phyloP scores from a whole-genome alignment of 2,797 vertebrate species.

The Sandelia bainsii region DNA sequence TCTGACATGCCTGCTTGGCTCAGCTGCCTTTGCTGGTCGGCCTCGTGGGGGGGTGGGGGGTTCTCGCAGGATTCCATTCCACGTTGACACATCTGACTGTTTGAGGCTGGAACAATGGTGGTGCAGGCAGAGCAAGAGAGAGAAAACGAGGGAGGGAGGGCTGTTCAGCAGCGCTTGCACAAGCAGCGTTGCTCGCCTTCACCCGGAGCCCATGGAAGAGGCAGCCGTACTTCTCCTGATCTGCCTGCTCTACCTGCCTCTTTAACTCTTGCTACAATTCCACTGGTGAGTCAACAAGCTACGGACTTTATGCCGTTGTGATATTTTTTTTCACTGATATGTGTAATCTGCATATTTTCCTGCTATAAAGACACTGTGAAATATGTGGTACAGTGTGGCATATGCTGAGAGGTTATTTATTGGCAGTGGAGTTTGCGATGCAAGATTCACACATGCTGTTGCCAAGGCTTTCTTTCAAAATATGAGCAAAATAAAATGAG shows the following conservation, averaged over 20 bases:
- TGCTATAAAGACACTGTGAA: slow-evolving; percentile 29
- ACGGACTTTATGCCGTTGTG: slow-evolving; percentile 16
- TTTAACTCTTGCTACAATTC: slow-evolving; percentile 29
- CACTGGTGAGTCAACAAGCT: slow-evolving; percentile 62
- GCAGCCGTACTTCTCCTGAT: slow-evolving; percentile 40
- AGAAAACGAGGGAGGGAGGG: slow-evolving; percentile 33
- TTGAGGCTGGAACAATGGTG: slow-evolving; percentile 24
- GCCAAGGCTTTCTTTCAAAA: slow-evolving; percentile 54
- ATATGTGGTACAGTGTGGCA: slow-evolving; percentile 30
- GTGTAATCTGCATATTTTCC: slow-evolving; percentile 9
- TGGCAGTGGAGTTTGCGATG: slow-evolving; percentile 44
- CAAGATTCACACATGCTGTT: slow-evolving; percentile 51
- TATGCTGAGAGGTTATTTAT: slow-evolving; percentile 55
- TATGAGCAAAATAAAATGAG: slow-evolving; percentile 27
- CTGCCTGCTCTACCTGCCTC: slow-evolving; percentile 25
- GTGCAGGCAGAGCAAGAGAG: slow-evolving; percentile 48
- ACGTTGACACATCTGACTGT: slow-evolving; percentile 38
- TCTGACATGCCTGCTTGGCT: neutral
- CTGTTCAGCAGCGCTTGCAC: slow-evolving; percentile 39
- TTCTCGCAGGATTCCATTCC: slow-evolving; percentile 5
- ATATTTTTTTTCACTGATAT: neutral
- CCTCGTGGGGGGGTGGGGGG: neutral
- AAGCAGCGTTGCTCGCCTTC: slow-evolving; percentile 46
- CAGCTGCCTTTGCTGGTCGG: neutral
- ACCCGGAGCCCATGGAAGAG: slow-evolving; percentile 45